Base-by-base conservation (phyloP, 2,888 invertebrate genomes). In the Galerucella nymphaeae region DNA sequence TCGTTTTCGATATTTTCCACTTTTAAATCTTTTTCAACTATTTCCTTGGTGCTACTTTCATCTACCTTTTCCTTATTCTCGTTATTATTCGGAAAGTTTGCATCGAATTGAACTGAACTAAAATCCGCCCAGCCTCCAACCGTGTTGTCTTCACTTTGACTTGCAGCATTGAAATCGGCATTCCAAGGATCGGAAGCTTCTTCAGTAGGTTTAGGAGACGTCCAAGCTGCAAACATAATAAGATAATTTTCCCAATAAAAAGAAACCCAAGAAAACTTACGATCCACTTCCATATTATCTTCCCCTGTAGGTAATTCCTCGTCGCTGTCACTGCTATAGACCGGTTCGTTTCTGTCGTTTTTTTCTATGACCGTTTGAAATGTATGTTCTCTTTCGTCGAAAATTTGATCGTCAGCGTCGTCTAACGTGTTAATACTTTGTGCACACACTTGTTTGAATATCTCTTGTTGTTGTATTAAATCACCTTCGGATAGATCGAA, bases 381-480 rank as follows among this genome's bases (percentile, higher is more conserved):
- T 42, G 86, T 88, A 75, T 87, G 84, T 66, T 88, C 88, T 45
- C 85, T 84, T 48, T 88, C 88, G 70, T 88, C 87, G 59, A 87
- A 87, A 80, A 89, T 87, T 76, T 88, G 86, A 78, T 87, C 83
- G 71, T 86, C 87, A 14, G 84, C 83, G 66, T 85, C 83, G 66
- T 84, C 85, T 38, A 86, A 76, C 1, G 86, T 85, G 74, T 85
- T 85, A 58, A 86, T 85, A 64, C 82, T 85, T 76, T 85, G 85
- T 30, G 85, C 82, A 76, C 86, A 86, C 66, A 91, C 89, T 84
- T 91, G 90, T 80, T 91, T 90, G 85, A 92, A 92, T 83, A 91
- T 84, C 73, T 91, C 90, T 67, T 89, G 87, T 70, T 86, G 85
- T 69, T 86, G 85, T 66, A 87, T 86, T 74, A 86, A 82, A 76